These are phyloP conservation scores for Albula glossodonta DNA, from an alignment of 2,113 vertebrate species.

Conservation along the genomic window DNA sequence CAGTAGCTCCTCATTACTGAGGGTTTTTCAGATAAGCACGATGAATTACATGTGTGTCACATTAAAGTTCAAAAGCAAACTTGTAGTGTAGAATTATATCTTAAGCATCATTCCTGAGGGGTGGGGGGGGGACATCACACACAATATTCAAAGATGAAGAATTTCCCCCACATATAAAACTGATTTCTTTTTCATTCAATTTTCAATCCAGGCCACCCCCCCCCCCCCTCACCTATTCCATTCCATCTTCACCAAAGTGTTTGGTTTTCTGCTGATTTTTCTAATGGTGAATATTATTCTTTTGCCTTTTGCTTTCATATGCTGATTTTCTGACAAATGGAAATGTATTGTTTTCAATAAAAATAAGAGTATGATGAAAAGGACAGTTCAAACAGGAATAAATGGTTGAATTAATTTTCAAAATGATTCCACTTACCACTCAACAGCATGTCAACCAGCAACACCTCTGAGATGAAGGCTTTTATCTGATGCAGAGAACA, in stretches of 20 bases:
- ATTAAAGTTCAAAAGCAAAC: neutral
- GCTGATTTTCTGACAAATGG: neutral
- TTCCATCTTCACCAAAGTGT: too few species aligned
- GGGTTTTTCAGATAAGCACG: too few species aligned
- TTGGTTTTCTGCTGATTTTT: too few species aligned
- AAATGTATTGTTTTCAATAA: neutral
- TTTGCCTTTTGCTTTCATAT: neutral
- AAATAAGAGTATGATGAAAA: neutral
- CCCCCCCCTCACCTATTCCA: too few species aligned
- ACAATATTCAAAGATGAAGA: too few species aligned
- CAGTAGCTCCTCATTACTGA: too few species aligned
- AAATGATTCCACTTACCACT: neutral
- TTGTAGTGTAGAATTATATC: neutral
- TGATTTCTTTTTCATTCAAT: too few species aligned
- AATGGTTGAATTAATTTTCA: neutral
- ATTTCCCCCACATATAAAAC: too few species aligned
- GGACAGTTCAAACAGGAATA: neutral
- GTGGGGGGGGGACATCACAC: too few species aligned
- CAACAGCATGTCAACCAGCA: conserved; percentile 1
- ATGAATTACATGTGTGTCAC: neutral
- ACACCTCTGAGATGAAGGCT: neutral
- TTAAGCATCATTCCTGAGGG: neutral
- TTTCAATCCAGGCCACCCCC: too few species aligned
- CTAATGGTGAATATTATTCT: too few species aligned
- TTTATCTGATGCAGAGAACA: neutral